A percentile compares a stretch with the other conserved stretches of the same genome.
These are phyloP conservation scores for Podiceps cristatus DNA, from an alignment of 2,113 vertebrate genomes.

Conservation along the genomic window DNA sequence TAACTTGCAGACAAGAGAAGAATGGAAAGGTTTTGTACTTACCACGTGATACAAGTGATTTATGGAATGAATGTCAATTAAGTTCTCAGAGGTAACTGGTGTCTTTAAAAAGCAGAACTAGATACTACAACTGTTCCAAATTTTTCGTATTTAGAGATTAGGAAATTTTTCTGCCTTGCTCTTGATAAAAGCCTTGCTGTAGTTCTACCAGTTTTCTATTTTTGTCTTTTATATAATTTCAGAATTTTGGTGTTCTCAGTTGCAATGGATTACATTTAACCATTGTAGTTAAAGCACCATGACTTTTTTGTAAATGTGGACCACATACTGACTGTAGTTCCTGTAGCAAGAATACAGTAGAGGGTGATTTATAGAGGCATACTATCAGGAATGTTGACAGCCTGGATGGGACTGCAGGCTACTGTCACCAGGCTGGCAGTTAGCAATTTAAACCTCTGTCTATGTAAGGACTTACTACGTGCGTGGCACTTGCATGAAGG, in stretches of 20 bases:
- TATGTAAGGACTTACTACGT: background rate
- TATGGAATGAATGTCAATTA: background rate
- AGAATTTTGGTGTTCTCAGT: background rate
- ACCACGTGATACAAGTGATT: background rate
- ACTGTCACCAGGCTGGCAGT: background rate
- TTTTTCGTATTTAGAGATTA: background rate
- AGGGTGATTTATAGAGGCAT: background rate
- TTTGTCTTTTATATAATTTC: background rate
- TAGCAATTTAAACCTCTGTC: background rate
- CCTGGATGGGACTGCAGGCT: background rate
- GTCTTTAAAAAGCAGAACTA: background rate
- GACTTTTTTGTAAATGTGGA: background rate
- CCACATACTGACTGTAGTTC: background rate
- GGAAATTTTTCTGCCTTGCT: background rate
- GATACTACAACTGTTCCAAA: background rate
- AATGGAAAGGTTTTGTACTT: conserved; percentile 26
- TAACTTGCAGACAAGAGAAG: background rate
- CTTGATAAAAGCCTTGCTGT: background rate
- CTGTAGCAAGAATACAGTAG: background rate
- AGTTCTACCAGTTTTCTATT: background rate
- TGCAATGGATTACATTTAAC: background rate
- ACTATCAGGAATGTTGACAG: background rate
- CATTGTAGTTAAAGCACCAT: background rate
- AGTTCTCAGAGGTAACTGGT: background rate
- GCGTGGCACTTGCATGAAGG: background rate